Evolutionary conservation across 2,113 vertebrate genomes (phyloP).

Genomic region (Lanius collurio): DNA sequence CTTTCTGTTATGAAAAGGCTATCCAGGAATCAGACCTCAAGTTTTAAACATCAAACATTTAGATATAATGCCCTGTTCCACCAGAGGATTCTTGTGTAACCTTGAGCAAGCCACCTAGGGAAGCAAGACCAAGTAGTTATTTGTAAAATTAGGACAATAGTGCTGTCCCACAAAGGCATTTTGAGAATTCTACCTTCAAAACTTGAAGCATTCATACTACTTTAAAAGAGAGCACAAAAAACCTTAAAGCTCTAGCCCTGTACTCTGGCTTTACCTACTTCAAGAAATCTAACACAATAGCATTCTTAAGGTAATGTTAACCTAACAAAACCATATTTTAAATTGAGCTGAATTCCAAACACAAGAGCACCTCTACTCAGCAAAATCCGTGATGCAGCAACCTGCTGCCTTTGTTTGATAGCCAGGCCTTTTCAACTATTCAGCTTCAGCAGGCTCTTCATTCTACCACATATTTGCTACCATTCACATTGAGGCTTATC

Average conservation of each 20-base stretch:
- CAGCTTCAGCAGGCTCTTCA: background rate
- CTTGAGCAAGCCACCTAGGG: background rate
- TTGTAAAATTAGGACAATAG: background rate
- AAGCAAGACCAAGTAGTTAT: constrained; percentile 1
- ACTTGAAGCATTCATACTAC: background rate
- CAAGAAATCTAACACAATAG: background rate
- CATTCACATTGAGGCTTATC: background rate
- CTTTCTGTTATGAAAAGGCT: background rate
- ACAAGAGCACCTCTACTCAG: background rate
- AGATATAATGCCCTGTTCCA: background rate
- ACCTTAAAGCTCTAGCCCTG: background rate
- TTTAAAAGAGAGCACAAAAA: background rate
- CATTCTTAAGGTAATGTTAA: background rate
- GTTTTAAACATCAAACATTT: background rate
- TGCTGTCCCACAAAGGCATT: background rate
- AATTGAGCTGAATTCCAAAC: background rate
- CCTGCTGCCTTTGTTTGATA: background rate
- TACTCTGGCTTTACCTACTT: background rate
- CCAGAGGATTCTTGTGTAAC: background rate
- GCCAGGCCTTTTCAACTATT: background rate
- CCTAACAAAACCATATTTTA: fast-evolving
- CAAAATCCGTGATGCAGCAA: background rate
- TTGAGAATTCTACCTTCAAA: background rate
- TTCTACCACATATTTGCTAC: background rate
- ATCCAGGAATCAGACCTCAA: background rate